phyloP scores from a whole-genome alignment of 2,888 invertebrate species.

The Ommatoiulus sabulosus region DNA sequence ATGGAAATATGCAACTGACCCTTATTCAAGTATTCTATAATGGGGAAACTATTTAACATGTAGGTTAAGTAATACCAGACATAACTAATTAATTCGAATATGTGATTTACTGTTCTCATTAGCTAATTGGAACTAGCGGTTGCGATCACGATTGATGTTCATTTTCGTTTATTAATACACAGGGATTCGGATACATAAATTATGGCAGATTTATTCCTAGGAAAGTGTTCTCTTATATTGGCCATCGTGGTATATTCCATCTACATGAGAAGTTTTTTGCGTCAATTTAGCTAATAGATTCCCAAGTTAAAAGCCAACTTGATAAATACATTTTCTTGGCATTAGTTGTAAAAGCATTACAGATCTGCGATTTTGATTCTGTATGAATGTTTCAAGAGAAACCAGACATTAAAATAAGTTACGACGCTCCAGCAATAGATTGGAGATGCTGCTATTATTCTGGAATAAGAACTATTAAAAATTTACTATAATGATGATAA shows the following conservation, averaged over 20 bases:
- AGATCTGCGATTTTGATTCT: background rate
- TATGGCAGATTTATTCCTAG: background rate
- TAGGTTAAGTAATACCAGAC: background rate
- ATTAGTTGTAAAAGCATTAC: background rate
- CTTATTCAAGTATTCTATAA: background rate
- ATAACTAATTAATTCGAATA: background rate
- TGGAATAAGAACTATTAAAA: background rate
- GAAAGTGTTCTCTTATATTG: background rate
- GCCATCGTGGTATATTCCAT: background rate
- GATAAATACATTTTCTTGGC: background rate
- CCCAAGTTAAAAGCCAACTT: background rate
- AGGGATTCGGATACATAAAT: conserved; percentile 26
- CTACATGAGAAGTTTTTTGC: background rate
- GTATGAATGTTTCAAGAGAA: background rate
- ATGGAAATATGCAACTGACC: background rate
- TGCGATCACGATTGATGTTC: background rate
- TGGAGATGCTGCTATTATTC: background rate
- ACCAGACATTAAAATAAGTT: background rate
- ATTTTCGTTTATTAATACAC: conserved; percentile 24
- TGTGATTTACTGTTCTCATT: background rate
- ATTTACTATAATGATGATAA: background rate
- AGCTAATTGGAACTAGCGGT: background rate
- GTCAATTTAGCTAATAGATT: background rate
- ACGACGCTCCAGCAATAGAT: background rate
- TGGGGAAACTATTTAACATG: background rate